phyloP scores from a whole-genome alignment of 2,113 vertebrate genomes.

The Hymenochirus boettgeri region DNA sequence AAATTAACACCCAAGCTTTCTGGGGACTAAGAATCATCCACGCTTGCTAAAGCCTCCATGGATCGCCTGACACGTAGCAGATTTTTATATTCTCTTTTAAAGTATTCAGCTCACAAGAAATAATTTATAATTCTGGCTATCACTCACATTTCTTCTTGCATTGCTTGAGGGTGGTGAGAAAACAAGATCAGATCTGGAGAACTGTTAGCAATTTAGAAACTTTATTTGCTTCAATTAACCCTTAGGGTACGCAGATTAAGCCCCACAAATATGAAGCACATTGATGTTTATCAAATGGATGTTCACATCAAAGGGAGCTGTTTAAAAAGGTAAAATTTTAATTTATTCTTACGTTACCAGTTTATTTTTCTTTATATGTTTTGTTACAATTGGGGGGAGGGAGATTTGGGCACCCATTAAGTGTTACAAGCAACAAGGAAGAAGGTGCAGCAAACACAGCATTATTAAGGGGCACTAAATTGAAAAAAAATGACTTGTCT shows the following conservation, averaged over 20 bases:
- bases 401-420: too few relatives aligned
- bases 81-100: constrained; percentile 60
- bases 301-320: background rate
- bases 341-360: too few relatives aligned
- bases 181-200: constrained; percentile 61
- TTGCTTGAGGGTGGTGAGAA: constrained; percentile 51
- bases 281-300: constrained; percentile 12
- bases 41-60: constrained; percentile 63
- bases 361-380: too few relatives aligned
- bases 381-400: too few relatives aligned
- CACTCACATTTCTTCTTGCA: constrained; percentile 58
- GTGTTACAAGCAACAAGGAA: too few relatives aligned
- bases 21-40: constrained; percentile 65
- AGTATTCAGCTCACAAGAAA: constrained; percentile 63
- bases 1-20: constrained; percentile 68
- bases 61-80: constrained; percentile 61
- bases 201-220: constrained; percentile 69
- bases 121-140: constrained; percentile 64
- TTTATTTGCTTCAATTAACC: constrained; percentile 61
- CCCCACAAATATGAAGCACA: background rate
- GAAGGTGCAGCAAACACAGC: too few relatives aligned
- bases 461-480: too few relatives aligned
- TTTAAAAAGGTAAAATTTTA: background rate
- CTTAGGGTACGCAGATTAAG: constrained; percentile 41
- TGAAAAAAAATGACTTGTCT: too few relatives aligned